phyloP scores from a whole-genome alignment of 1,140 invertebrate species.

The Elymnias hypermnestra region DNA sequence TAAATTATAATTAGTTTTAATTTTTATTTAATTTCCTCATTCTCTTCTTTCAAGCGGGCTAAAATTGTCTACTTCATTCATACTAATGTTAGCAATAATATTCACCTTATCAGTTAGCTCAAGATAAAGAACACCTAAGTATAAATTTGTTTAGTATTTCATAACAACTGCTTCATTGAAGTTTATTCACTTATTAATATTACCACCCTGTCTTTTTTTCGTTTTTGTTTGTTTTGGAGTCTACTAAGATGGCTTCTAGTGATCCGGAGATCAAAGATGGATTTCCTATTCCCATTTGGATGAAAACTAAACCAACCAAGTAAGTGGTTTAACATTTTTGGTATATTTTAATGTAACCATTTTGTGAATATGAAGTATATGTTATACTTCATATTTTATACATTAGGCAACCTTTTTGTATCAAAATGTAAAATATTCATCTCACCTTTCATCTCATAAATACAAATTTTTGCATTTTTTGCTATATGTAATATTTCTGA shows the following conservation, averaged over 20 bases:
- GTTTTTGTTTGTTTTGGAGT: background rate
- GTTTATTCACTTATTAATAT: background rate
- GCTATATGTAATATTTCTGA: no score
- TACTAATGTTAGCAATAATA: slow-evolving; percentile 43
- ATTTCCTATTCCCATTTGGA: slow-evolving; percentile 58
- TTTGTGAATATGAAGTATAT: no score
- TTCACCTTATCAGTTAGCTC: slow-evolving; percentile 66
- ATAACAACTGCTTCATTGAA: slow-evolving; percentile 4
- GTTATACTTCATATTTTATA: no score
- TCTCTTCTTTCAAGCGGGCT: no score
- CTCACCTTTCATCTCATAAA: no score
- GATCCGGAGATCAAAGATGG: slow-evolving; percentile 66
- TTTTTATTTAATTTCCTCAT: slow-evolving; percentile 17
- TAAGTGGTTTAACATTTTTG: slow-evolving; percentile 36
- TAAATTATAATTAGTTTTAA: slow-evolving; percentile 17
- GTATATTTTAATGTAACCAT: no score
- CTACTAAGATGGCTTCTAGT: slow-evolving; percentile 53
- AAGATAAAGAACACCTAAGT: slow-evolving; percentile 51
- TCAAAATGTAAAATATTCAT: no score
- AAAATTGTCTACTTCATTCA: slow-evolving; percentile 28
- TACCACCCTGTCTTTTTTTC: background rate
- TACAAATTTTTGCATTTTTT: no score
- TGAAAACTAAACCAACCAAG: slow-evolving; percentile 62
- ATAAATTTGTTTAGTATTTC: slow-evolving; percentile 12
- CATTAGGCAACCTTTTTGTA: no score